phyloP scores from a whole-genome alignment of 2,888 invertebrate genomes.

The Drosophila lutescens region DNA sequence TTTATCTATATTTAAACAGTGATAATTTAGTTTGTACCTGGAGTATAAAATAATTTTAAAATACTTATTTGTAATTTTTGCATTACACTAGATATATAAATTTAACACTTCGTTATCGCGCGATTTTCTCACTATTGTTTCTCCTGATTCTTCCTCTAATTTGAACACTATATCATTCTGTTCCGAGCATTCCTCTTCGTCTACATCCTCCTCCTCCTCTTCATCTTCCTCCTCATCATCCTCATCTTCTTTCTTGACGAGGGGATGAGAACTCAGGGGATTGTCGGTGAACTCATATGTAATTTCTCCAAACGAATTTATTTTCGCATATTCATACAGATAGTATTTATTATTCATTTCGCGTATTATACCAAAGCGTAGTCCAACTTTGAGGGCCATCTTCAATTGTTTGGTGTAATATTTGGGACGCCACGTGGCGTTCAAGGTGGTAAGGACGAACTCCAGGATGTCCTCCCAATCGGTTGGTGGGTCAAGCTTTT shows the following conservation, averaged over 20 bases:
- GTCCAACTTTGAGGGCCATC: conserved; percentile 45
- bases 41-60: too few relatives aligned
- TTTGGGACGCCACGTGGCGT: conserved; percentile 3
- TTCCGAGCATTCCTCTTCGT: background rate
- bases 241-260: background rate
- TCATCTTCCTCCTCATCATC: background rate
- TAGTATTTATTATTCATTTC: conserved; percentile 47
- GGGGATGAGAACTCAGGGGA: background rate
- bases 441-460: conserved; percentile 5
- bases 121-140: background rate
- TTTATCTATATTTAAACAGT: too few relatives aligned
- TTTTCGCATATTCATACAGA: conserved; percentile 48
- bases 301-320: conserved; percentile 15
- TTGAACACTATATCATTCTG: background rate
- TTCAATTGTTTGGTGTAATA: conserved; percentile 28
- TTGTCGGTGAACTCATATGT: conserved; percentile 25
- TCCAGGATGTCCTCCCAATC: conserved; percentile 37
- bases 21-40: too few relatives aligned
- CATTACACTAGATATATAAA: background rate
- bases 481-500: conserved; percentile 34
- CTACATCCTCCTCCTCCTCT: background rate
- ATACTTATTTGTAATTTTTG: too few relatives aligned
- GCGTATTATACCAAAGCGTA: conserved; percentile 43
- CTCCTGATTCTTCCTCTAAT: background rate
- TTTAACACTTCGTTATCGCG: background rate